These are phyloP conservation scores for Globodera ellingtonae DNA, from an alignment of 1,140 invertebrate species.

Conservation along the genomic window DNA sequence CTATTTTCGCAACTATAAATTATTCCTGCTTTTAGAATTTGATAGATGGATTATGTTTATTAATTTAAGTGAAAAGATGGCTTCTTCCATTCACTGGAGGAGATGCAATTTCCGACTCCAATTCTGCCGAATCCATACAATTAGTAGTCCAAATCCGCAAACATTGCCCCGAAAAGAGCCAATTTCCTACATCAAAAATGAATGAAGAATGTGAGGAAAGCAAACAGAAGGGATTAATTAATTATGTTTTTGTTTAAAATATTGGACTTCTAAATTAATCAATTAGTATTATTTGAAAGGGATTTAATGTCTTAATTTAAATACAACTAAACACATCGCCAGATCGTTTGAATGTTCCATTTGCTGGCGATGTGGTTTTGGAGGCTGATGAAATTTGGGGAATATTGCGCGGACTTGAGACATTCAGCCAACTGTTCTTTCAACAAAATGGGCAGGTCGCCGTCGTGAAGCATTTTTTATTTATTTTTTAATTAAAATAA, in stretches of 20 bases:
- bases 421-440: conserved; percentile 63
- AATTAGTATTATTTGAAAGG: background rate
- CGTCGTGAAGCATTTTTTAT: background rate
- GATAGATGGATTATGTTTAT: background rate
- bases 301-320: background rate
- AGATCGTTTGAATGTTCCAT: conserved; percentile 52
- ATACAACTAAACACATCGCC: background rate
- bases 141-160: conserved; percentile 37
- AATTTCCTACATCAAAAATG: conserved; percentile 51
- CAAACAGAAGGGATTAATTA: background rate
- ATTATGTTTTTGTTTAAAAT: background rate
- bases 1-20: no score
- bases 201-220: conserved; percentile 51
- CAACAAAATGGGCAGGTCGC: conserved; percentile 30
- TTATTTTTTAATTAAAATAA: background rate
- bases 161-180: conserved; percentile 35
- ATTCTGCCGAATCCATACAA: conserved; percentile 9
- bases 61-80: conserved; percentile 50
- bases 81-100: conserved; percentile 36
- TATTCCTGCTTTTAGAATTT: no score
- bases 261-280: background rate
- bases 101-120: background rate
- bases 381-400: conserved; percentile 64
- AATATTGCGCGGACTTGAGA: conserved; percentile 57
- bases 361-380: conserved; percentile 42